These are phyloP conservation scores for Heloderma charlesbogerti DNA, from an alignment of 2,113 vertebrate genomes.

Conservation along the genomic window DNA sequence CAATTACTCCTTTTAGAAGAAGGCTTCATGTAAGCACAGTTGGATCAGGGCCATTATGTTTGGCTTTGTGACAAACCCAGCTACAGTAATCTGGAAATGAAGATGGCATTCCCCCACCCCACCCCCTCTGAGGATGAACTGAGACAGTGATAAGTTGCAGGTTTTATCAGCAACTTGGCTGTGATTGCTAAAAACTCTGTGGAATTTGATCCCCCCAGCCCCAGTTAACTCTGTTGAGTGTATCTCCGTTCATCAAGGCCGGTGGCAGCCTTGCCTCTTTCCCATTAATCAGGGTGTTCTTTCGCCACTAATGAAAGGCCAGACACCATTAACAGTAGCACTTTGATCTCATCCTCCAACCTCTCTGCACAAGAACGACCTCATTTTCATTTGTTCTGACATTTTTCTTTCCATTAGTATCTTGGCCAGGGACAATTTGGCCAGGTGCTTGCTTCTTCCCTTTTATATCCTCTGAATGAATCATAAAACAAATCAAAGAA, in stretches of 20 bases:
- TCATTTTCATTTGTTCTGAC: conserved; percentile 60
- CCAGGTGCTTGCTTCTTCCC: conserved; percentile 61
- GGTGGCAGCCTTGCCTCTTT: conserved; percentile 26
- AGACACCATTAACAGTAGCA: conserved; percentile 3
- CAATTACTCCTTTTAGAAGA: not conserved
- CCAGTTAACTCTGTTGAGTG: not conserved
- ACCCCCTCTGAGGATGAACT: not conserved
- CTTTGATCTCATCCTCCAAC: conserved; percentile 54
- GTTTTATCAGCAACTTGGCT: not conserved
- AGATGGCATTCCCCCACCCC: too few species aligned
- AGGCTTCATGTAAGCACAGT: not conserved
- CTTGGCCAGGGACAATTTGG: conserved; percentile 56
- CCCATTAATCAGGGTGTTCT: not conserved
- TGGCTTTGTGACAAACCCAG: not conserved
- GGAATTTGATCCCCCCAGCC: not conserved
- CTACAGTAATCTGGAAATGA: not conserved
- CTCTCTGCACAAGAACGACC: conserved; percentile 13
- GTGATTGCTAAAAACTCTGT: conserved; percentile 6
- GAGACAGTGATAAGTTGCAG: not conserved
- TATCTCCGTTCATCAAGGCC: not conserved
- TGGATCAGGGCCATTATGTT: not conserved
- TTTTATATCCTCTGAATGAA: conserved; percentile 51
- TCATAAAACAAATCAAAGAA: conserved; percentile 32
- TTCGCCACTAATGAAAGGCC: conserved; percentile 31
- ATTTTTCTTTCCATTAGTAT: conserved; percentile 60